Conservation (phyloP, 2,797 vertebrate genomes). For the Arnoldichthys spilopterus region DNA sequence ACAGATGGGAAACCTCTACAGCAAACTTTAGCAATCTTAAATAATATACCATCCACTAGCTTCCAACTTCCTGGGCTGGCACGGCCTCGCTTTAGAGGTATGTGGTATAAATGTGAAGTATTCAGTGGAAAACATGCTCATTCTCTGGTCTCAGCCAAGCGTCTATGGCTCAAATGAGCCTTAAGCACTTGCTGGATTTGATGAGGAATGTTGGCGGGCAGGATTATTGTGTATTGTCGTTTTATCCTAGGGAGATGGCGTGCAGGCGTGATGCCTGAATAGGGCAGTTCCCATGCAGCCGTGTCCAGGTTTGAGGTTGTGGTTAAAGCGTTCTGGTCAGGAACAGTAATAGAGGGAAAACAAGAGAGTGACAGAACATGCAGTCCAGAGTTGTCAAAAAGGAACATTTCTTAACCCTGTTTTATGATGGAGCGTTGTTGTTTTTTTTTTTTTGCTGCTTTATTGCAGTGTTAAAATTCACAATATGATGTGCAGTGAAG, state of each 20-base stretch:
- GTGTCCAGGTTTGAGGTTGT: constrained; percentile 42
- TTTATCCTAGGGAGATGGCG: constrained; percentile 22
- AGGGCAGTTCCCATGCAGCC: constrained; percentile 26
- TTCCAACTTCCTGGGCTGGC: neutral
- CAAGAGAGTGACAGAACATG: constrained; percentile 20
- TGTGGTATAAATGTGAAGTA: constrained; percentile 38
- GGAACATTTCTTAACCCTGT: neutral
- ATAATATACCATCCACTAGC: neutral
- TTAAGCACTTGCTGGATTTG: constrained; percentile 38
- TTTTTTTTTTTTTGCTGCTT: neutral
- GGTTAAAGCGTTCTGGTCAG: constrained; percentile 32
- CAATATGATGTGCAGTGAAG: neutral
- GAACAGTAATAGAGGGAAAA: constrained; percentile 24
- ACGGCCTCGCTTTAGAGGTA: neutral
- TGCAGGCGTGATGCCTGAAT: constrained; percentile 32
- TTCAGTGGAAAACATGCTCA: constrained; percentile 30
- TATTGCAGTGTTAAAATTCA: neutral
- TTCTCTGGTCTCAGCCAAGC: constrained; percentile 34
- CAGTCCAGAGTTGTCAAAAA: neutral
- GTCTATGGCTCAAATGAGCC: constrained; percentile 6
- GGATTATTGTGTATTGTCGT: constrained; percentile 35
- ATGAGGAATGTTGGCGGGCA: constrained; percentile 40
- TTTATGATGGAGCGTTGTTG: neutral
- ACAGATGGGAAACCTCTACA: neutral
- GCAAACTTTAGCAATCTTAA: neutral